phyloP scores from a whole-genome alignment of 2,113 vertebrate species.

The Perccottus glenii region DNA sequence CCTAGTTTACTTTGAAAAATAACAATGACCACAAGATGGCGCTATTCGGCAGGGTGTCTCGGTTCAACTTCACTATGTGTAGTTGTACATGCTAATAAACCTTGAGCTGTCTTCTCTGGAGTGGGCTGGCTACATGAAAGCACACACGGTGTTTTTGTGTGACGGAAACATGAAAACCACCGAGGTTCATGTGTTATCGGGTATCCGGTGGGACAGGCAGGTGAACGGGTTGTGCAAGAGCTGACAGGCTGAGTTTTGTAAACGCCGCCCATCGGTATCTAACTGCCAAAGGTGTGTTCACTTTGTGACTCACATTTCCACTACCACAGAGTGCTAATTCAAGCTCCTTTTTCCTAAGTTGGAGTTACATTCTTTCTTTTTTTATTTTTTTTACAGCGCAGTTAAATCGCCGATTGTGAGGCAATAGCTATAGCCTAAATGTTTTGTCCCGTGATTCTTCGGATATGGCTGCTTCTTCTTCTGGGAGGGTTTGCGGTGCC shows the following conservation, averaged over 20 bases:
- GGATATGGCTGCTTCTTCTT: constrained; percentile 62
- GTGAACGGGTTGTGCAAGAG: constrained; percentile 43
- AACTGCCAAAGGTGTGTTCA: constrained; percentile 26
- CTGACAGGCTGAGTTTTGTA: neutral
- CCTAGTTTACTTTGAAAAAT: no score
- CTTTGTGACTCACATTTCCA: neutral
- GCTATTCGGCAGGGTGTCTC: neutral
- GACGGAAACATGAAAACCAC: neutral
- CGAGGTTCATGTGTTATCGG: no score
- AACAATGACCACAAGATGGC: neutral
- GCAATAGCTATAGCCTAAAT: constrained; percentile 3
- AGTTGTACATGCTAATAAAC: neutral
- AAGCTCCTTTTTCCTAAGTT: neutral
- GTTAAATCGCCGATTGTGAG: neutral
- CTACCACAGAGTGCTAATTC: neutral
- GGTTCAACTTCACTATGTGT: neutral
- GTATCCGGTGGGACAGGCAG: neutral
- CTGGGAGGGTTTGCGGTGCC: constrained; percentile 59
- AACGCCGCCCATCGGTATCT: constrained; percentile 31
- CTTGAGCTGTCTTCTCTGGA: neutral
- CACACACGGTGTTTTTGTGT: neutral
- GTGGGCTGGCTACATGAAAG: neutral
- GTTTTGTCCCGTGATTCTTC: constrained; percentile 43
- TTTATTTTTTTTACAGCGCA: neutral
- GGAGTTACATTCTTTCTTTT: neutral